Evolutionary conservation across 2,888 invertebrate genomes (phyloP), one percentile per base, ranked within the genome.

Genomic region (Hipparchia semele): DNA sequence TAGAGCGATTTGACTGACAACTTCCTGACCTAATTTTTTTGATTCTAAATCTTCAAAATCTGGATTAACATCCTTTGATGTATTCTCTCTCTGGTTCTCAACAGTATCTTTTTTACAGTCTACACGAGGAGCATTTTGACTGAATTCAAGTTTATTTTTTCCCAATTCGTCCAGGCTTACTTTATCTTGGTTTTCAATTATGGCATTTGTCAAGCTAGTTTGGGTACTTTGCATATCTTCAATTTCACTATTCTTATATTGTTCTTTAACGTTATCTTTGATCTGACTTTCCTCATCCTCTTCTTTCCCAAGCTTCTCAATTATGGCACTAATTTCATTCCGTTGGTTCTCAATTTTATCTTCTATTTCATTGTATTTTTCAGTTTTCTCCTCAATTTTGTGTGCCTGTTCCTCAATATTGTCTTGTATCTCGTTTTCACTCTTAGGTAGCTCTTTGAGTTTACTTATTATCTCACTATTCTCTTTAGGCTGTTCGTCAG

Each of bases 391-490:
- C 61, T 81, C 68, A 53, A 77, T 78, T 66, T 49, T 39, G 33
- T 73, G 67, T 67, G 80, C n/a, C 4, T 62, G 60, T 49, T 12
- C 77, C 13, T 72, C 60, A 33, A 71, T n/a, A 66, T 77, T 68
- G 23, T 77, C 73, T 68, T 74, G 68, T 6, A 46, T 72, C 65
- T 80, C 73, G 46, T 75, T 74, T 8, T 67, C 56, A 39, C 13
- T 53, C 73, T 66, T 76, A 13, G 79, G 79, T 51, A 39, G 12
- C 2, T 64, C 64, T 8, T 13, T 6, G 7, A 51, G 1, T 49
- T 49, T 46, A 23, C 0, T 51, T 64, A 12, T 5, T 33, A 12
- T n/a, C n/a, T 66, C 51, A 54, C n/a, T 56, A 54, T 45, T 56
- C 9, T 39, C n/a, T 56, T 33, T 8, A 54, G 8, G 9, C n/a